Evolutionary conservation across 2,113 vertebrate species (phyloP), one percentile per base, ranked within the genome.

Genomic region (Pandion haliaetus): DNA sequence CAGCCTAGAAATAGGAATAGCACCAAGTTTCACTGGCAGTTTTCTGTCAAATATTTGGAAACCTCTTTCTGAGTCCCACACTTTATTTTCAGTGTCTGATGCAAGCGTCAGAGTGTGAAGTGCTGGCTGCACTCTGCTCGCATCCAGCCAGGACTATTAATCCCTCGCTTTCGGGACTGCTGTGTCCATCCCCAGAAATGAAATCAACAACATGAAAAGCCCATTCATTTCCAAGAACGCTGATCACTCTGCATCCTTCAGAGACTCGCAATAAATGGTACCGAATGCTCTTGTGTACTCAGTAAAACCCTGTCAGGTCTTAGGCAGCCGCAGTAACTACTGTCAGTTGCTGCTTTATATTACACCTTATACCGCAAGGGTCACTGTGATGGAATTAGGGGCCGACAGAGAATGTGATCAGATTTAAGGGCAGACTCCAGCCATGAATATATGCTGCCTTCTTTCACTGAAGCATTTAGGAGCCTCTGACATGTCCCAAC

Each of bases 31-130:
- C 65, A 20, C 78, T 32, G 42, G 47, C 65, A 85, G 73, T 3
- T 49, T 79, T 65, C 83, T 66, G 81, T 62, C 89, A 96, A 97
- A 94, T 95, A 95, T 94, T 96, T 94, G 94, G 94, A 95, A 87
- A 91, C 34, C 84, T 50, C 78, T 65, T 76, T 24, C 86, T 1
- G 14, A 65, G 89, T 65, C 84, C 70, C 92, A 86, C 6, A 21
- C 73, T 86, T 61, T 32, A 36, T 72, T 83, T 76, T 76, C 73
- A 28, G 52, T 5, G 34, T 28, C 77, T 79, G 77, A 63, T 54
- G 59, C 77, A 40, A 31, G 77, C 25, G 6, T 23, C 61, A 26
- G 62, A 45, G 88, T 15, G 80, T 14, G 40, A 65, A 89, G 73
- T 14, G 73, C 91, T 88, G 86, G 95, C 95, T 84, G 90, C 34